Base-by-base conservation (phyloP, 1,140 invertebrate species). In the Sminthurinus signatus region DNA sequence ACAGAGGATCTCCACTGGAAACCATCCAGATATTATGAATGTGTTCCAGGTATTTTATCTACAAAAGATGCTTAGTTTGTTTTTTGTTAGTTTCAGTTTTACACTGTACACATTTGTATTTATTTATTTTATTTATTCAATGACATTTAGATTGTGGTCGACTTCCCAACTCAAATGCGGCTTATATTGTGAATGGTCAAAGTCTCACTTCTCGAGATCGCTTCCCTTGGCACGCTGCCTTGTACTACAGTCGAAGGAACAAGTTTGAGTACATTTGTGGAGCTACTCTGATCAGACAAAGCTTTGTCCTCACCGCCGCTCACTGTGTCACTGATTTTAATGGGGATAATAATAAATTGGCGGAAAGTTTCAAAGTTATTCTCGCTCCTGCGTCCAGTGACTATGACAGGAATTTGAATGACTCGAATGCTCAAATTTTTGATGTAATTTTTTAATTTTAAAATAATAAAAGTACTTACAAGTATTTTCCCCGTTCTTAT, bases 251-350 rank as follows among this genome's bases (percentile, higher is more conserved):
- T 8, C 3, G 17, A 4, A 50, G 42, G 31, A 55, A 50, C 21
- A 39, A 44, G 4, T 59, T 32, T 21, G 21, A 19, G 19, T 60
- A 65, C 42, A 55, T 65, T 43, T 65, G 63, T 52, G 63, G 63
- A 14, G 44, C 46, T 2, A 65, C 63, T 2, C 27, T 65, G 17
- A 65, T 65, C 14, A 23, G 51, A 3, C 28, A 27, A 29, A 14
- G 2, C 2, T 23, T 56, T n/a, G 12, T 55, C 19, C 21, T 42
- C 3, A 62, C 60, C 12, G 63, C 29, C 25, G 57, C 57, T 12
- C 64, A 66, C 27, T 56, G 64, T 56, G 63, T 65, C 3, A 42
- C 43, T 10, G 43, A 60, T 29, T 1, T 2, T 2, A 23, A 14
- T 23, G 42, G 36, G 2, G 25, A 50, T 23, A 43, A 4, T 10